phyloP scores from a whole-genome alignment of 2,888 invertebrate genomes.

The Mechanitis messenoides region DNA sequence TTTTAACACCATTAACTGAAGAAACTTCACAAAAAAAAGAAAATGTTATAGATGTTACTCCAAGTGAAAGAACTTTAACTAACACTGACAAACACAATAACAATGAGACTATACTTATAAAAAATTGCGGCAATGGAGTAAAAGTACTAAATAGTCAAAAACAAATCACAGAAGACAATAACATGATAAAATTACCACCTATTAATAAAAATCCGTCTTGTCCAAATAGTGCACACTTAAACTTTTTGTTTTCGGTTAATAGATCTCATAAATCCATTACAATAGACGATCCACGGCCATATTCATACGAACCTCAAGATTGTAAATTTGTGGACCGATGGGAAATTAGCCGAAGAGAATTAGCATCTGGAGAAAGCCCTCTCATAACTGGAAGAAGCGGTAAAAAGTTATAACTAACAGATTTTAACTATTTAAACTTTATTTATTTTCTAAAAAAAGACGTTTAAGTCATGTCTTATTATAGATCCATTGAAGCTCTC shows the following conservation, averaged over 20 bases:
- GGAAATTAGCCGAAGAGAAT: slow-evolving; percentile 44
- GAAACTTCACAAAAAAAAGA: slow-evolving; percentile 52
- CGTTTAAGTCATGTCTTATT: slow-evolving; percentile 8
- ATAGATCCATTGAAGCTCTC: slow-evolving; percentile 32
- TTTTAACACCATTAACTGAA: slow-evolving; percentile 61
- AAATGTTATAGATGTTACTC: slow-evolving; percentile 45
- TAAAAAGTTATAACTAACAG: slow-evolving; percentile 31
- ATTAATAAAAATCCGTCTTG: slow-evolving; percentile 45
- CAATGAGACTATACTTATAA: slow-evolving; percentile 43
- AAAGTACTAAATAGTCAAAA: slow-evolving; percentile 41
- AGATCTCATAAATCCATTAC: slow-evolving; percentile 28
- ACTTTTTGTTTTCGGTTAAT: slow-evolving; percentile 47
- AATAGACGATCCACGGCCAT: slow-evolving; percentile 36
- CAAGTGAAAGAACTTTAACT: slow-evolving; percentile 30
- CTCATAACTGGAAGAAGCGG: slow-evolving; percentile 44
- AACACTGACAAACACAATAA: slow-evolving; percentile 19
- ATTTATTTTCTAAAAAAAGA: background rate
- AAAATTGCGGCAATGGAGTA: slow-evolving; percentile 44
- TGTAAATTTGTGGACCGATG: slow-evolving; percentile 41
- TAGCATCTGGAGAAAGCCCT: slow-evolving; percentile 58
- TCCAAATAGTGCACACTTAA: slow-evolving; percentile 47
- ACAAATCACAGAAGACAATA: slow-evolving; percentile 25
- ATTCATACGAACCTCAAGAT: slow-evolving; percentile 35
- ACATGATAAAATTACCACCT: slow-evolving; percentile 54
- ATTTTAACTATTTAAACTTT: background rate